A percentile compares a stretch with the other conserved stretches of the same genome.
These are phyloP conservation scores for Protobothrops mucrosquamatus DNA, from an alignment of 2,113 vertebrate species.

Conservation along the genomic window DNA sequence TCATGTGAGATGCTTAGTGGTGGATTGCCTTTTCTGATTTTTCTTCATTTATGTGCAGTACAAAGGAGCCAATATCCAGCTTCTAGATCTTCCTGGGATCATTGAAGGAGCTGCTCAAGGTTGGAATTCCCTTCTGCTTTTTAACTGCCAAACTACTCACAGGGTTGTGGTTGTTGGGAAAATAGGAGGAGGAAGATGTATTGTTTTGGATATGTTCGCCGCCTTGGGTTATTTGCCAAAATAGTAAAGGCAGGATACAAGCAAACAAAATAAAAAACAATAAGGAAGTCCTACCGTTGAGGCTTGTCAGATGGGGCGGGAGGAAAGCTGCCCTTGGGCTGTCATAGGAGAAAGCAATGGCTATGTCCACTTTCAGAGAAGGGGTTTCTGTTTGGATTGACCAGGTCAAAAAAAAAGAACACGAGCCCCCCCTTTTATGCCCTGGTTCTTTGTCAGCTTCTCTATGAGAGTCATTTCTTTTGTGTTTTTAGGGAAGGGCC, in stretches of 20 bases:
- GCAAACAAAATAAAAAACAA: not conserved
- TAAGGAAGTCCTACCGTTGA: not conserved
- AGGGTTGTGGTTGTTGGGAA: not conserved
- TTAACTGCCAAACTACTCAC: not conserved
- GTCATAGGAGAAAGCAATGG: not conserved
- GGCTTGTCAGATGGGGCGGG: not conserved
- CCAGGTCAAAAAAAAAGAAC: not conserved
- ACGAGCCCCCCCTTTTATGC: no score
- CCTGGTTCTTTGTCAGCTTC: rapidly evolving
- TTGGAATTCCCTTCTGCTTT: constrained; percentile 48
- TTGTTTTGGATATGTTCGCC: not conserved
- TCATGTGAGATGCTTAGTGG: not conserved
- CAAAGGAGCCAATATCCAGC: constrained; percentile 98
- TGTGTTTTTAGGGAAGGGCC: constrained; percentile 83
- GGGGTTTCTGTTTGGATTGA: not conserved
- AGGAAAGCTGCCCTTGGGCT: not conserved
- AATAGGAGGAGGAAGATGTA: not conserved
- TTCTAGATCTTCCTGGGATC: constrained; percentile 96
- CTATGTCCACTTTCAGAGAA: not conserved
- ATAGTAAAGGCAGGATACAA: not conserved
- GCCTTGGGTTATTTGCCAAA: not conserved
- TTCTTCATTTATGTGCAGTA: constrained; percentile 75
- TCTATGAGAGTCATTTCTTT: not conserved
- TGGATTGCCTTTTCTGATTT: not conserved
- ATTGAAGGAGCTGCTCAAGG: constrained; percentile 98